Evolutionary conservation across 2,888 invertebrate species (phyloP), one percentile per base, ranked within the genome.

Genomic region (Taenaris catops): DNA sequence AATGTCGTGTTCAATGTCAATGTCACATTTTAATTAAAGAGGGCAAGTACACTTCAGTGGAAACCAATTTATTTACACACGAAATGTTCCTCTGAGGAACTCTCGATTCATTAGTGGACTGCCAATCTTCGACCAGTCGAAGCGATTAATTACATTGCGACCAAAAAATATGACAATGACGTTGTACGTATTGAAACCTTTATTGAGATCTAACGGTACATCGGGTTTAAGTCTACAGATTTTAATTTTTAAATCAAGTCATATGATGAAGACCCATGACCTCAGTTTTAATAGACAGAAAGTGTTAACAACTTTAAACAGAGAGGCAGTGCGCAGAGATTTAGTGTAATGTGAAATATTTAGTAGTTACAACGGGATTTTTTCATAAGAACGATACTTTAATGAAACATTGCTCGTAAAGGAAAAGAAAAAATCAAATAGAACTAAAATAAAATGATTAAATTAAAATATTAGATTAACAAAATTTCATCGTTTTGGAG

Each of bases 1-100:
- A 89, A 81, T 84, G 84, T 88, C 83, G 80, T 90, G 87, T 87
- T 91, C 92, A 91, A 92, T 89, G 89, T 89, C 91, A 91, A 88
- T 87, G 87, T 88, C 78, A 79, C 74, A 72, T 69, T 62, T 54
- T 34, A 25, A 19, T 9, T 20, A 17, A 28, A 11, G 14, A 16
- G 8, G 8, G 5, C 16, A 4, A 10, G 9, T 18, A 17, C 6
- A 17, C 1, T 17, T 17, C n/a, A n/a, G n/a, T n/a, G n/a, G n/a
- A n/a, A n/a, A n/a, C n/a, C n/a, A n/a, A n/a, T n/a, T n/a, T n/a
- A n/a, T n/a, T n/a, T n/a, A n/a, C n/a, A n/a, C n/a, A n/a, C n/a
- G n/a, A n/a, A n/a, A n/a, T n/a, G n/a, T n/a, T n/a, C n/a, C n/a
- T n/a, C n/a, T n/a, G n/a, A n/a, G n/a, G n/a, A n/a, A n/a, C n/a